phyloP scores from a whole-genome alignment of 2,113 vertebrate genomes.

The Epinephelus cyanopodus region DNA sequence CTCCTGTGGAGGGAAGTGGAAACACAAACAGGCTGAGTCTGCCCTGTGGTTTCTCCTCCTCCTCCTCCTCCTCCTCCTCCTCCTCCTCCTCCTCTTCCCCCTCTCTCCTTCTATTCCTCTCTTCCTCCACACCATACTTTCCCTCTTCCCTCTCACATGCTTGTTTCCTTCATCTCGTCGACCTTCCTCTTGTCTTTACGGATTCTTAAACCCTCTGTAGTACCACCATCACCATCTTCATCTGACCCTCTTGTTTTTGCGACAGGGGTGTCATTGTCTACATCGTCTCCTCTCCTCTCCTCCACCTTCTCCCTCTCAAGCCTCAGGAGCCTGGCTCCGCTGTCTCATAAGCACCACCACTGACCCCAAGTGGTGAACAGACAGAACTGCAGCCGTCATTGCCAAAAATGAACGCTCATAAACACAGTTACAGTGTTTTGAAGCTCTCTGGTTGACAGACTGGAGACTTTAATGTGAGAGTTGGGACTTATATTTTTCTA shows the following conservation, averaged over 20 bases:
- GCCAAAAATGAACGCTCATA: neutral
- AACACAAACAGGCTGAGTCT: constrained; percentile 79
- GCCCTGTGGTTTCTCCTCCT: constrained; percentile 69
- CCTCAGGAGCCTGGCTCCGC: constrained; percentile 73
- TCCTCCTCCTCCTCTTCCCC: constrained; percentile 10
- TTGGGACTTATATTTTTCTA: neutral
- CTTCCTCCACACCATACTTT: constrained; percentile 26
- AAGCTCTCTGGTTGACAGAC: neutral
- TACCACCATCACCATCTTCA: constrained; percentile 15
- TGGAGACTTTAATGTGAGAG: neutral
- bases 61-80: constrained; percentile 26
- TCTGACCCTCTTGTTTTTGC: constrained; percentile 35
- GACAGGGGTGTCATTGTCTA: constrained; percentile 8
- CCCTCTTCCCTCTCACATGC: constrained; percentile 18
- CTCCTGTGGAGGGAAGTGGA: constrained; percentile 70
- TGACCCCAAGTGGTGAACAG: constrained; percentile 77
- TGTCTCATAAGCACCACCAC: constrained; percentile 55
- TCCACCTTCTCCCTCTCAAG: constrained; percentile 68
- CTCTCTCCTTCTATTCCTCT: constrained; percentile 36
- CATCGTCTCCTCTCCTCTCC: constrained; percentile 11
- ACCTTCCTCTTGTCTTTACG: neutral
- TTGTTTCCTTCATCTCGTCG: constrained; percentile 10
- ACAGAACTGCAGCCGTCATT: constrained; percentile 9
- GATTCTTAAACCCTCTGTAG: constrained; percentile 16
- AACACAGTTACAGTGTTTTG: neutral